phyloP scores from a whole-genome alignment of 2,797 vertebrate genomes.

The Momotus momota region DNA sequence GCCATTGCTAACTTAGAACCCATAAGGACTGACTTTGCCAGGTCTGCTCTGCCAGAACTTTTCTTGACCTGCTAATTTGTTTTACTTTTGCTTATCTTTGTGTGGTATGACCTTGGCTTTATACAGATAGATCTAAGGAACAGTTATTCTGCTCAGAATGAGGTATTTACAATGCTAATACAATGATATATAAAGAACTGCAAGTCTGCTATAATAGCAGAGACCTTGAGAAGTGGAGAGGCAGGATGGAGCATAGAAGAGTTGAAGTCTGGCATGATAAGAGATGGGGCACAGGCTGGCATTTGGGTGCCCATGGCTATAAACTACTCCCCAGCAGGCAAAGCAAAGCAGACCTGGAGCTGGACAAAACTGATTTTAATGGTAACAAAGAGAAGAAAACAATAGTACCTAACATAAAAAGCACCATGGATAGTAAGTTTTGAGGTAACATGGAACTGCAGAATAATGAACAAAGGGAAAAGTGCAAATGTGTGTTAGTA shows the following conservation, averaged over 20 bases:
- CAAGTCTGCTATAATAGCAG: not conserved
- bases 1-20: not conserved
- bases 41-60: not conserved
- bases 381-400: not conserved
- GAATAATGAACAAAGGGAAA: not conserved
- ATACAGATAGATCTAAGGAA: not conserved
- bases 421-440: not conserved
- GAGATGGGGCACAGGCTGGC: not conserved
- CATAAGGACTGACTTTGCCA: not conserved
- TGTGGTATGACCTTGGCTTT: not conserved
- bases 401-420: not conserved
- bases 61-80: not conserved
- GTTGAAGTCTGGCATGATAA: not conserved
- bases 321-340: not conserved
- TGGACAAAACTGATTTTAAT: not conserved
- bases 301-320: accelerated
- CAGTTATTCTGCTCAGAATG: not conserved
- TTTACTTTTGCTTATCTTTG: not conserved
- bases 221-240: not conserved
- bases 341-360: not conserved
- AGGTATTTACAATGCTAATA: not conserved
- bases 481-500: not conserved
- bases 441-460: not conserved
- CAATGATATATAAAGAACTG: not conserved
- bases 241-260: not conserved